Conservation (phyloP, 2,797 vertebrate genomes). For the Phrynocephalus forsythii region DNA sequence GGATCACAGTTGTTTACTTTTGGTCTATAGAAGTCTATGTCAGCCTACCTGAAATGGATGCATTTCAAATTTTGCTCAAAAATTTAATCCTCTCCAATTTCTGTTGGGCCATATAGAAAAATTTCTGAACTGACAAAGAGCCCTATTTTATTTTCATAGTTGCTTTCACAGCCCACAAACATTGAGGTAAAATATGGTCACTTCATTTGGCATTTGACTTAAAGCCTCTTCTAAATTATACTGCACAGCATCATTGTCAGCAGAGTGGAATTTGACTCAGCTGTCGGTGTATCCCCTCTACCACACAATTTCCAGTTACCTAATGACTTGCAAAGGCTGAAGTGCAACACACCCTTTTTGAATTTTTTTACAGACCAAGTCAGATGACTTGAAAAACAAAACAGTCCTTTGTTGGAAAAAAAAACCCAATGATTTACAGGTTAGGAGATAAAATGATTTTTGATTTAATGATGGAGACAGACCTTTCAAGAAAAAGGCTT, state of each 20-base stretch:
- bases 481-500: neutral
- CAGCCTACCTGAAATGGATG: neutral
- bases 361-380: neutral
- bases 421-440: neutral
- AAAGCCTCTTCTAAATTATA: neutral
- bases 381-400: slow-evolving; percentile 4
- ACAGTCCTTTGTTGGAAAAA: neutral
- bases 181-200: neutral
- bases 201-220: neutral
- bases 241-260: neutral
- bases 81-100: neutral
- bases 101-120: neutral
- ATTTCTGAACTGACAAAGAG: neutral
- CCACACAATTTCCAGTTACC: neutral
- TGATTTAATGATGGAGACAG: neutral
- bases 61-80: neutral
- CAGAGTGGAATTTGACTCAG: neutral
- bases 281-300: neutral
- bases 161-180: neutral
- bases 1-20: too few relatives aligned
- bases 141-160: neutral
- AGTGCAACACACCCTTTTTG: neutral
- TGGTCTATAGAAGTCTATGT: too few relatives aligned
- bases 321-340: neutral
- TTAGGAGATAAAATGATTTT: neutral